Evolutionary conservation across 2,113 vertebrate species (phyloP).

Genomic region (Microtus ochrogaster): DNA sequence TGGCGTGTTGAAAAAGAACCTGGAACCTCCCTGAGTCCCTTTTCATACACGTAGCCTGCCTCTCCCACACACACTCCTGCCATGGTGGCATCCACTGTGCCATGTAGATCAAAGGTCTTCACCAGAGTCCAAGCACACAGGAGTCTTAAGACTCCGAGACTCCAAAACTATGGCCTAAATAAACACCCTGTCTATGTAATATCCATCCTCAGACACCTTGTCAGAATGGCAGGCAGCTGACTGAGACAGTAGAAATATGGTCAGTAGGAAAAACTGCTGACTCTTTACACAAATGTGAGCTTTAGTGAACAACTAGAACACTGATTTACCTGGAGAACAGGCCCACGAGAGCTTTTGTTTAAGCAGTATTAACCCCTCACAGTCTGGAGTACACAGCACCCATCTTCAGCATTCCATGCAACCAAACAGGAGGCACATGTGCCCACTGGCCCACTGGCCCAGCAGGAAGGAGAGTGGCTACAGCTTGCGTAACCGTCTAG

Average conservation of each 20-base stretch:
- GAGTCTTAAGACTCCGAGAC: not conserved
- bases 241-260: not conserved
- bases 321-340: not conserved
- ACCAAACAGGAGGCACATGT: fast-evolving
- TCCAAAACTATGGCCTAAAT: not conserved
- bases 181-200: not conserved
- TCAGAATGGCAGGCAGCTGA: not conserved
- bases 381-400: too few relatives aligned
- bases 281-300: not conserved
- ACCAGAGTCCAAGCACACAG: not conserved
- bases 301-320: not conserved
- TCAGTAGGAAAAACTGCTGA: not conserved
- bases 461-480: not conserved
- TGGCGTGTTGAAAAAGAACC: not conserved
- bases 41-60: not conserved
- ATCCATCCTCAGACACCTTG: not conserved
- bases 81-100: too few relatives aligned
- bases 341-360: not conserved
- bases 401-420: not conserved
- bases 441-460: too few relatives aligned
- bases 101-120: not conserved
- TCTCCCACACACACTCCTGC: not conserved
- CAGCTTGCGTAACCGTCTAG: fast-evolving
- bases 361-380: not conserved
- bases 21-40: not conserved